Evolutionary conservation across 2,888 invertebrate genomes (phyloP), one percentile per base, ranked within the genome.

Genomic region (Cephus runcator): DNA sequence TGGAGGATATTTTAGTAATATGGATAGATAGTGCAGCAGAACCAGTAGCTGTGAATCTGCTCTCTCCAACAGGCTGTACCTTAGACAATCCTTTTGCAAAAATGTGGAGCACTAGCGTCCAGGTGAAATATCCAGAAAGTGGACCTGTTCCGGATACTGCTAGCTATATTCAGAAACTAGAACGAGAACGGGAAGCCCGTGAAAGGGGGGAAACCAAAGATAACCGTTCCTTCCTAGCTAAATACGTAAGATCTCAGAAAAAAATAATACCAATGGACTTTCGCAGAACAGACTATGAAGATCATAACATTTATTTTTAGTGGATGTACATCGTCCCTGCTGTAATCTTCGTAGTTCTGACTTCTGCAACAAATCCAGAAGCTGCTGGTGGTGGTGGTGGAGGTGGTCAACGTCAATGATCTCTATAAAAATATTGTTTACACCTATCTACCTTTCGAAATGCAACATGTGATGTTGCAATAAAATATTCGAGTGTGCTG

Each of bases 321-420:
- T 99, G 99, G 99, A 99, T 99, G 98, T 99, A 99, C 92, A 98
- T 99, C 86, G 96, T 99, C 73, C 98, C 99, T 9, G 95, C 98
- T 40, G 96, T 97, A 75, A 95, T 99, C 83, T 95, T 99, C 87
- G 95, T 99, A 86, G 94, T 98, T 90, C 93, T 99, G 83, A 97
- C 98, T 76, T 97, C 97, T 81, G 97, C 97, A 56, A 94, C 96
- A 79, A 97, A 95, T 92, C 97, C 96, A 78, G 97, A 97, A 84
- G 94, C 93, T 80, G 90, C 87, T 68, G 91, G 86, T 68, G 88
- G 88, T 76, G 88, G 90, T 40, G 84, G 83, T 79, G 75, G 71
- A 23, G 87, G 86, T 75, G 86, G 85, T 79, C 90, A 90, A 79
- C 87, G 91, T 81, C 87, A 90, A 85, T 88, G 83, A 88, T 23